Conservation (phyloP, 2,797 vertebrate species). For the Odontamblyopus rebecca region DNA sequence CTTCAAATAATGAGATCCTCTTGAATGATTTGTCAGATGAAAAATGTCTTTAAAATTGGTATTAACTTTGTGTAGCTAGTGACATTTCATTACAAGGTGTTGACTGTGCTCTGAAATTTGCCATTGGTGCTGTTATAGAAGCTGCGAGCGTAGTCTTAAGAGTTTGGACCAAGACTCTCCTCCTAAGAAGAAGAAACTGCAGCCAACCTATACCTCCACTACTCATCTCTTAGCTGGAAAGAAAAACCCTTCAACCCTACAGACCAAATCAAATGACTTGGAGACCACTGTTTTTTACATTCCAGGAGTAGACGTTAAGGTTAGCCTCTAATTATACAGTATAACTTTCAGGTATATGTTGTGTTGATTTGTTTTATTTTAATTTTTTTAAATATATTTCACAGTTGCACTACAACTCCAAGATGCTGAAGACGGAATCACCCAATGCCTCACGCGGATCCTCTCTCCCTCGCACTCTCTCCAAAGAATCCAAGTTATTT, state of each 20-base stretch:
- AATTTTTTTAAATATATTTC: background rate
- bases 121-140: constrained; percentile 72
- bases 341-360: background rate
- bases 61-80: background rate
- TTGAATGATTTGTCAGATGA: constrained; percentile 7
- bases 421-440: constrained; percentile 95
- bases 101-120: background rate
- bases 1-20: constrained; percentile 6
- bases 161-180: constrained; percentile 98
- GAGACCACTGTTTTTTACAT: constrained; percentile 99
- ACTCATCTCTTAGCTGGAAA: constrained; percentile 90
- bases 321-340: constrained; percentile 43
- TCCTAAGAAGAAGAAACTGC: constrained; percentile 96
- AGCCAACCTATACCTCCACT: constrained; percentile 89
- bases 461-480: constrained; percentile 93
- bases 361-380: background rate
- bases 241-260: constrained; percentile 92
- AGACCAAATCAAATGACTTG: constrained; percentile 91
- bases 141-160: constrained; percentile 90
- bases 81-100: background rate
- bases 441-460: constrained; percentile 94
- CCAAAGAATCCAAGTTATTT: constrained; percentile 99
- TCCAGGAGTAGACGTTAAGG: constrained; percentile 98
- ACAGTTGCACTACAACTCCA: constrained; percentile 98
- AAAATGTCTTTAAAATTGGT: background rate